Evolutionary conservation across 2,888 invertebrate genomes (phyloP), one percentile per base, ranked within the genome.

Genomic region (Onthophagus sagittarius): DNA sequence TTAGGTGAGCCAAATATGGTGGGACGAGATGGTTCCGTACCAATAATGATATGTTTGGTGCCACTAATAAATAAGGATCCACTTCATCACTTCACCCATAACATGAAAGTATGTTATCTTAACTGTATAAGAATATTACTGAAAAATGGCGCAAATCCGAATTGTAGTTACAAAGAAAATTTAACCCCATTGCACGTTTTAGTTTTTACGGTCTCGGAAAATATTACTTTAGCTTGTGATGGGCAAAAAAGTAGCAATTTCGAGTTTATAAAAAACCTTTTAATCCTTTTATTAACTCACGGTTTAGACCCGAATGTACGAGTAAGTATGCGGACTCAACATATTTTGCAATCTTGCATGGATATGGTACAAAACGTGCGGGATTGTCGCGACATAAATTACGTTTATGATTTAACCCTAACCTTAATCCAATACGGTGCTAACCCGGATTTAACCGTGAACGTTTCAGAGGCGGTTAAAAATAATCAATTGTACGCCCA

Each of bases 11-110:
- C 92, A 15, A 91, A 92, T 81, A 88, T 91, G 82, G 91, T 91
- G 15, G 92, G 92, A 4, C 85, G 92, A 15, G 92, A 92, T 83
- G 92, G 92, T 15, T 91, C 90, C 62, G 91, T 91, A 70, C 92
- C 93, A 9, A 88, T 93, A 73, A 92, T 93, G 90, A 91, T 93
- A 32, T 89, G 93, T 79, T 85, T 93, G 73, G 92, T 93, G 73
- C 92, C 92, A 65, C 85, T 93, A 39, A 91, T 93, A 73, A 92
- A 93, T 82, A 92, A 92, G 81, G 92, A 92, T 84, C 91, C 92
- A 69, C 83, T 91, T 69, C 91, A 92, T 82, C 90, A 91, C 82
- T 91, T 91, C 80, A 91, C 91, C 3, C 92, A 92, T 83, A 90
- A 89, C 77, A 92, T 91, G 90, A 92, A 92, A 87, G 90, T 93